These are phyloP conservation scores for Lagopus muta DNA, from an alignment of 2,113 vertebrate genomes.

Conservation along the genomic window DNA sequence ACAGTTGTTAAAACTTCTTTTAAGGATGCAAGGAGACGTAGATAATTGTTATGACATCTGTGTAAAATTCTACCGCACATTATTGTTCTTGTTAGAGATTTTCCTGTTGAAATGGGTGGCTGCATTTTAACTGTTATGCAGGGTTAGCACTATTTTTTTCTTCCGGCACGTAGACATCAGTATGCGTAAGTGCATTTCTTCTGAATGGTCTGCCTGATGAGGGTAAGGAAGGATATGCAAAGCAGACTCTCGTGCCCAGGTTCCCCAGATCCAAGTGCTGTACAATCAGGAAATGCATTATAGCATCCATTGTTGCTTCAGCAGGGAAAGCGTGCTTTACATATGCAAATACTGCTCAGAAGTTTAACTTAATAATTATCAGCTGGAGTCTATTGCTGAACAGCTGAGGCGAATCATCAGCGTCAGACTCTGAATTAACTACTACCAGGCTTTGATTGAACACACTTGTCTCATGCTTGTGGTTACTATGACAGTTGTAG, in stretches of 20 bases:
- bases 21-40: not conserved
- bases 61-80: not conserved
- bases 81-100: not conserved
- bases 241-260: conserved; percentile 50
- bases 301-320: conserved; percentile 69
- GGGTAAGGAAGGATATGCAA: conserved; percentile 56
- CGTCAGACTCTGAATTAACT: conserved; percentile 68
- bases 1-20: not conserved
- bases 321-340: conserved; percentile 70
- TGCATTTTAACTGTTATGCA: not conserved
- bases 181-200: conserved; percentile 20
- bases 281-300: conserved; percentile 74
- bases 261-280: conserved; percentile 42
- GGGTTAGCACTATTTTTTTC: not conserved
- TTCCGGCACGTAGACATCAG: not conserved
- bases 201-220: conserved; percentile 71
- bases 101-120: not conserved
- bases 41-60: not conserved
- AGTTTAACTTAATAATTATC: conserved; percentile 86
- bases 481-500: conserved; percentile 23
- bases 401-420: conserved; percentile 80
- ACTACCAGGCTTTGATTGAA: conserved; percentile 23
- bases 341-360: conserved; percentile 78
- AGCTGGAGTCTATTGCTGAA: conserved; percentile 81
- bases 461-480: not conserved